Conservation (phyloP, 2,113 vertebrate species). For the Mormyrus iriodes region DNA sequence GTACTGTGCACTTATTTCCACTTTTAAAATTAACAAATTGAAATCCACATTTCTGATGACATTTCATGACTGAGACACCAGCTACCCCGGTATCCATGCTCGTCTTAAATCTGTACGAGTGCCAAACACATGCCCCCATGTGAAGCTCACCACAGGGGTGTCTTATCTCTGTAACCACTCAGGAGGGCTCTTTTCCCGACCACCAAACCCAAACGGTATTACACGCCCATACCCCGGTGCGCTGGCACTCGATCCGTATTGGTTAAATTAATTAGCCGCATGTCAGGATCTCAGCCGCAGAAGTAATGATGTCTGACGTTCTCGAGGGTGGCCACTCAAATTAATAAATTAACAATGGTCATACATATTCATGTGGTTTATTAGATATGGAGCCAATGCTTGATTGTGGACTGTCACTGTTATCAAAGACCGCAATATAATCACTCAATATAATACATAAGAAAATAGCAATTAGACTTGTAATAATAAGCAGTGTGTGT, state of each 20-base stretch:
- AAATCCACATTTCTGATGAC: not conserved
- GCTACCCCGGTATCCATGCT: not conserved
- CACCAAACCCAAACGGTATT: not conserved
- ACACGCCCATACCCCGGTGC: not conserved
- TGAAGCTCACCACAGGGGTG: not conserved
- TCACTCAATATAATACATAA: not conserved
- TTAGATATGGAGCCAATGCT: not conserved
- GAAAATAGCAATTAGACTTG: not conserved
- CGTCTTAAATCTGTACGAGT: not conserved
- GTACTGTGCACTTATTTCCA: constrained; percentile 5
- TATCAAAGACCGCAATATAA: not conserved
- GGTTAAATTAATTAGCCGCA: not conserved
- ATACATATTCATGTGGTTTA: not conserved
- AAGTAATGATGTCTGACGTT: not conserved
- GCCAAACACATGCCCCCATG: not conserved
- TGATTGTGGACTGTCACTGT: not conserved
- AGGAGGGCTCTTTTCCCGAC: not conserved
- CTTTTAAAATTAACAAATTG: not conserved
- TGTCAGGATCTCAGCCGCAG: not conserved
- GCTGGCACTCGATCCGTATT: not conserved
- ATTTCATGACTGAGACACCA: not conserved
- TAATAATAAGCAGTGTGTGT: too few relatives aligned
- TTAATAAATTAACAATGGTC: not conserved
- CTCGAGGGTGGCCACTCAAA: not conserved
- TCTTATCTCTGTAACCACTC: not conserved